Percentiles rank a stretch among this genome's conserved stretches.
phyloP scores from a whole-genome alignment of 2,888 invertebrate species.

The Drosophila diplacantha region DNA sequence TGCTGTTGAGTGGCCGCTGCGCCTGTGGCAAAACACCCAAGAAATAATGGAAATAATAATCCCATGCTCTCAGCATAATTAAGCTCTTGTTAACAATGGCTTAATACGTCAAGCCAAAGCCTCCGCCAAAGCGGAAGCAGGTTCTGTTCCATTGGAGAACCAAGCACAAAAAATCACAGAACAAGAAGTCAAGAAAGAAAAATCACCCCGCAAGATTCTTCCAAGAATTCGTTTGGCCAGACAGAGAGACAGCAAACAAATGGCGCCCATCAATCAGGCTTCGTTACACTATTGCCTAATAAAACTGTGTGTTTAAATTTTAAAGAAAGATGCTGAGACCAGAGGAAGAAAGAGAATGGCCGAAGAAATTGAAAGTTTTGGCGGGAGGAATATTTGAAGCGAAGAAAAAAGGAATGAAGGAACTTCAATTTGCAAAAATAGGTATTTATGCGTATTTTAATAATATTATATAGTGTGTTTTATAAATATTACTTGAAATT shows the following conservation, averaged over 20 bases:
- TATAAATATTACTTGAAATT: neutral
- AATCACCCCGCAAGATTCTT: constrained; percentile 31
- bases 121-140: constrained; percentile 36
- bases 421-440: neutral
- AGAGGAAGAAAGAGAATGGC: constrained; percentile 9
- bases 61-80: constrained; percentile 43
- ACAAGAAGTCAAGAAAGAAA: constrained; percentile 8
- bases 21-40: constrained; percentile 27
- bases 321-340: neutral
- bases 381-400: neutral
- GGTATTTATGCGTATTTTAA: too few species aligned
- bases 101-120: constrained; percentile 40
- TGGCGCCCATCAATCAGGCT: constrained; percentile 52
- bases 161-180: neutral
- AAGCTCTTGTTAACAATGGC: constrained; percentile 49
- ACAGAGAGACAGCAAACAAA: constrained; percentile 49
- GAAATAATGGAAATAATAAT: constrained; percentile 23
- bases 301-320: too few species aligned
- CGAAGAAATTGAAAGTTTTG: constrained; percentile 9
- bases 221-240: constrained; percentile 23
- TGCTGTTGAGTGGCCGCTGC: constrained; percentile 23
- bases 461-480: neutral
- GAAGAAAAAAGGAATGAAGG: neutral
- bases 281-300: constrained; percentile 2
- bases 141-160: constrained; percentile 13